phyloP scores from a whole-genome alignment of 2,797 vertebrate genomes.

The Brachyalestes nurse region DNA sequence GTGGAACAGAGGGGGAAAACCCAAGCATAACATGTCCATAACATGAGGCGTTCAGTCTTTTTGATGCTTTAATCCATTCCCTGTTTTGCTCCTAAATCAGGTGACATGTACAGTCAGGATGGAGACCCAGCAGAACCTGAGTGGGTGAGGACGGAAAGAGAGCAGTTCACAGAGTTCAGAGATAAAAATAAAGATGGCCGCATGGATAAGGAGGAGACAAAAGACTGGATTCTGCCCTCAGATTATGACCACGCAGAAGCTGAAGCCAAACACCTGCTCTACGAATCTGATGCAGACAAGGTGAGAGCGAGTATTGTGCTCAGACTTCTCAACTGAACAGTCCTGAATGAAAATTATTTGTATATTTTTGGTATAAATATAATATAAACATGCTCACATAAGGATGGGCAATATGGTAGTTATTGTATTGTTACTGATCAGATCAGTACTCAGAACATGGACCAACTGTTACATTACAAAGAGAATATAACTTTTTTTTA shows the following conservation, averaged over 20 bases:
- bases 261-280: constrained; percentile 94
- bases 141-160: constrained; percentile 95
- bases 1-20: constrained; percentile 46
- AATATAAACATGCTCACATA: too few relatives aligned
- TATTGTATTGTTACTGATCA: too few relatives aligned
- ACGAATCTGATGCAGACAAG: constrained; percentile 93
- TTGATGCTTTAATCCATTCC: neutral
- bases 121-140: constrained; percentile 90
- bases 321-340: neutral
- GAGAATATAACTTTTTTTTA: too few relatives aligned
- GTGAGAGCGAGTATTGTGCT: constrained; percentile 65
- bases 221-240: constrained; percentile 95
- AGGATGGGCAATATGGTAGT: too few relatives aligned
- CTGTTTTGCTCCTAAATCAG: constrained; percentile 66
- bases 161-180: constrained; percentile 95
- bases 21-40: neutral
- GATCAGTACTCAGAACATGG: too few relatives aligned
- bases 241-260: constrained; percentile 98
- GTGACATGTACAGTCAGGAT: constrained; percentile 97
- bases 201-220: constrained; percentile 97
- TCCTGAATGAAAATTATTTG: neutral
- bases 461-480: too few relatives aligned
- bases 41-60: neutral
- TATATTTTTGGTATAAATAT: too few relatives aligned
- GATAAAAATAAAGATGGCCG: constrained; percentile 96